Conservation (phyloP, 1,140 invertebrate genomes). For the Mactra quadrangularis region DNA sequence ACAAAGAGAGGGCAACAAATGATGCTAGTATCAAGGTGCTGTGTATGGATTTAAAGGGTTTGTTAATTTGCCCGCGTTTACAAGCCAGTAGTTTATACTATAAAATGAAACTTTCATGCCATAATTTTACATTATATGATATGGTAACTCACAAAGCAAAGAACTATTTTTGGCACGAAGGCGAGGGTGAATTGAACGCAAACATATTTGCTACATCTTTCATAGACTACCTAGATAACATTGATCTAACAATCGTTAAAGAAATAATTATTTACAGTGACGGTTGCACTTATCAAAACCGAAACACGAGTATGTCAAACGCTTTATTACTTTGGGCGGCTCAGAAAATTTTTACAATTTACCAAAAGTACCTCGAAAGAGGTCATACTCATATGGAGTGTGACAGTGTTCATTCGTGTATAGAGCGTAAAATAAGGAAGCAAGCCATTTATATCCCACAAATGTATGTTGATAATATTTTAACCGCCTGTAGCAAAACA, state of each 20-base stretch:
- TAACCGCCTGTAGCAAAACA: background rate
- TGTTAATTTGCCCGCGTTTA: constrained; percentile 16
- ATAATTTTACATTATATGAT: constrained; percentile 32
- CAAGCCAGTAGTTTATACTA: constrained; percentile 27
- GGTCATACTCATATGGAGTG: background rate
- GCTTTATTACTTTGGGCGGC: constrained; percentile 14
- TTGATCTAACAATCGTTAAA: constrained; percentile 18
- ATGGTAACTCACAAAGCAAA: background rate
- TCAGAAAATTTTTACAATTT: background rate
- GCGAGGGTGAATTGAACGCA: constrained; percentile 23
- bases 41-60: constrained; percentile 24
- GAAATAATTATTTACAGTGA: constrained; percentile 34
- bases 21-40: constrained; percentile 19
- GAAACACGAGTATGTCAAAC: constrained; percentile 21
- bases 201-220: constrained; percentile 25
- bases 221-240: constrained; percentile 22
- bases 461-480: constrained; percentile 23
- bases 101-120: constrained; percentile 41
- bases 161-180: constrained; percentile 41
- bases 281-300: constrained; percentile 14
- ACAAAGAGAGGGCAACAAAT: constrained; percentile 24
- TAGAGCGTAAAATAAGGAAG: constrained; percentile 20
- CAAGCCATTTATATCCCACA: constrained; percentile 18
- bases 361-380: constrained; percentile 3
- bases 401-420: constrained; percentile 1